Evolutionary conservation across 53 echinoderm and acorn worm genomes (phyloP).

Genomic region (Patiria pectinifera): DNA sequence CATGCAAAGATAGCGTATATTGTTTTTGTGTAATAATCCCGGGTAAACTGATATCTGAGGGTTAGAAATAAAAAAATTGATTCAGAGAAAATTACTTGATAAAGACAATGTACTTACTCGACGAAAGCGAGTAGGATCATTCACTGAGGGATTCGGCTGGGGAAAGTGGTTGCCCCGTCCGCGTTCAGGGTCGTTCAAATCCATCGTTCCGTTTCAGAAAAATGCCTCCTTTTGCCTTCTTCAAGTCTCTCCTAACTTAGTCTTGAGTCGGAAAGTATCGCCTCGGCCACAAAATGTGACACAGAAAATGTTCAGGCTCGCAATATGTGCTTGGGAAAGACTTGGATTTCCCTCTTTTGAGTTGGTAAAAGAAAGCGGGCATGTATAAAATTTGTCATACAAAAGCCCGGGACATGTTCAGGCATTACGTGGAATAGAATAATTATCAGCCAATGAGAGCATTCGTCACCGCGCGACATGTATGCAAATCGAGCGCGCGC

Average conservation of each 20-base stretch:
- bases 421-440: neutral
- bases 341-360: neutral
- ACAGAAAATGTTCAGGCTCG: too few species aligned
- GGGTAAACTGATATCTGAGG: too few species aligned
- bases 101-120: neutral
- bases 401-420: neutral
- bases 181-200: neutral
- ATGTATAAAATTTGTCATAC: neutral
- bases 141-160: neutral
- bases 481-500: neutral
- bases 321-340: neutral
- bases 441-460: neutral
- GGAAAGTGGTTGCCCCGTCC: neutral
- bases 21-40: too few species aligned
- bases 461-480: neutral
- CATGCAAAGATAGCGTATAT: too few species aligned
- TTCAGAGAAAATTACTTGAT: neutral
- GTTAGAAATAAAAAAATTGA: neutral
- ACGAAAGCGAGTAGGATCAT: neutral
- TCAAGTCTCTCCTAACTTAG: neutral
- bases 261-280: neutral
- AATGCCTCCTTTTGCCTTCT: neutral
- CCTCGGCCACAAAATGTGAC: too few species aligned
- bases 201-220: neutral
- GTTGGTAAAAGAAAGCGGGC: neutral